Evolutionary conservation across 1,140 invertebrate genomes (phyloP), one percentile per base, ranked within the genome.

Genomic region (Holotrichia oblita): DNA sequence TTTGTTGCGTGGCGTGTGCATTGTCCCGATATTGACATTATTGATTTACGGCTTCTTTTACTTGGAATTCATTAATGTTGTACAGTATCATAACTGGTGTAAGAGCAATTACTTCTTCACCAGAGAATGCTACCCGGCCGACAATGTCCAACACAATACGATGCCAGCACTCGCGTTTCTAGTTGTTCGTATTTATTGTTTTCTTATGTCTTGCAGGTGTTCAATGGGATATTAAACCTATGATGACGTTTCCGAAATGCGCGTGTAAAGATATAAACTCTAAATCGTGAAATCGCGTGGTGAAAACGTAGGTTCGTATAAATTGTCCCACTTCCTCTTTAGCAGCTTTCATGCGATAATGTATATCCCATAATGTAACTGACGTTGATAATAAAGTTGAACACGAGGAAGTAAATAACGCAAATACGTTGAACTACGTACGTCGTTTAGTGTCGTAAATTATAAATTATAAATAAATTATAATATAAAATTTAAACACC

Each of bases 1-100:
- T 69, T 69, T 69, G 61, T 27, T 64, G 59, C 59, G 22, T 64
- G 59, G 17, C 22, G 61, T 24, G 20, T 34, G 61, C 22, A 27
- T 69, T 69, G 61, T 69, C 14, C 61, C 61, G 61, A 9, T 69
- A 76, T 76, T 78, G 69, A 55, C 55, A 34, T 22, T 59, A 75
- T 78, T 78, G 78, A 78, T 78, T 78, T 78, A 78, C 74, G 41
- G 78, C 73, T 75, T 74, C 61, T 69, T 69, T 69, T 69, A 69
- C 61, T 69, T 1, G 61, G 61, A 69, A 69, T 34, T 69, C 20
- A 27, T 69, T 69, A 69, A 69, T 69, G 61, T 69, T 69, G 22
- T 14, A 69, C 3, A 27, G 61, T 34, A 17, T 55, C 48, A 55
- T 17, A 69, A 69, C 20, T 69, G 61, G 61, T 69, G 61, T 27